A percentile compares a stretch with the other conserved stretches of the same genome.
phyloP scores from a whole-genome alignment of 1,140 invertebrate genomes.

The Zophobas morio region DNA sequence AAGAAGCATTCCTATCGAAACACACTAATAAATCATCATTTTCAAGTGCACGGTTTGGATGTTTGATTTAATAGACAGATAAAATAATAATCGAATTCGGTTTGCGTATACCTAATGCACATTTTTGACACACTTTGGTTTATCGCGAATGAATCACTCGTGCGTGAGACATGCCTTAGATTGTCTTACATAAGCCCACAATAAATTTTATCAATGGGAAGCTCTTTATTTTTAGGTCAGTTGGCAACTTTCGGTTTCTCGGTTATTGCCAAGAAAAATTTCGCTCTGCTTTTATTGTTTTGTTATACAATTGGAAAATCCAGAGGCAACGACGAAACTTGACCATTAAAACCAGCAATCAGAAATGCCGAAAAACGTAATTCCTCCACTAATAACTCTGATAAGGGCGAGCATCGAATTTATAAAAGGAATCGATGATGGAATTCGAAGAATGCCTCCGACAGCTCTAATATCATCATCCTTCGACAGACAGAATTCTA shows the following conservation, averaged over 20 bases:
- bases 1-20: too few species aligned
- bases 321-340: not conserved
- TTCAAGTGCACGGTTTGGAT: too few species aligned
- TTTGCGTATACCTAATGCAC: not conserved
- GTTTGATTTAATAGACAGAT: too few species aligned
- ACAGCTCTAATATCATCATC: constrained; percentile 1
- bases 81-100: too few species aligned
- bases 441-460: constrained; percentile 1
- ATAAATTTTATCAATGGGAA: constrained; percentile 33
- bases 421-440: not conserved
- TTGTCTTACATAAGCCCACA: constrained; percentile 1
- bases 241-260: constrained; percentile 13
- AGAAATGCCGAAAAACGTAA: not conserved
- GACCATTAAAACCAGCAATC: not conserved
- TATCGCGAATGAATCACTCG: not conserved
- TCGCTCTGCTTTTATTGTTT: not conserved
- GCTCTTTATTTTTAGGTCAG: constrained; percentile 6
- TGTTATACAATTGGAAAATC: constrained; percentile 1
- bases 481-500: not conserved
- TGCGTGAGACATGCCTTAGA: not conserved
- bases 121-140: not conserved
- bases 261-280: not conserved
- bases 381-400: not conserved
- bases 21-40: too few species aligned
- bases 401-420: not conserved